Conservation (phyloP, 2,113 vertebrate genomes). For the Vidua chalybeata region DNA sequence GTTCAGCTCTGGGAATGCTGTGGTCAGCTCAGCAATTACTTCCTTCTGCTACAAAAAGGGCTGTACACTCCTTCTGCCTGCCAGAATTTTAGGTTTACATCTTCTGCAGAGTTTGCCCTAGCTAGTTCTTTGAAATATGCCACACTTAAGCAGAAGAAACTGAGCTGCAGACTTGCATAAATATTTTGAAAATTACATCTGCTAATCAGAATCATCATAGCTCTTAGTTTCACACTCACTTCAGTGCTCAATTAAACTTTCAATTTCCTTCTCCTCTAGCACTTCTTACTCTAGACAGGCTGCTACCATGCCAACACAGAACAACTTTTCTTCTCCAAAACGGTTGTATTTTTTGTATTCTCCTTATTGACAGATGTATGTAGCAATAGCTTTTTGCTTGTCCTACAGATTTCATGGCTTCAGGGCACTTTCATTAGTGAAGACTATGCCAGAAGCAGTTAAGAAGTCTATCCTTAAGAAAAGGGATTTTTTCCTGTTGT, state of each 20-base stretch:
- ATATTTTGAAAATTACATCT: not conserved
- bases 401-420: not conserved
- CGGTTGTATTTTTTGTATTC: not conserved
- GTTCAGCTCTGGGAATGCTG: not conserved
- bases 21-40: not conserved
- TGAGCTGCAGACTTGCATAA: not conserved
- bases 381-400: not conserved
- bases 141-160: not conserved
- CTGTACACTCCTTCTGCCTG: fast-evolving
- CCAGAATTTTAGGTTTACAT: not conserved
- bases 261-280: not conserved
- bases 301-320: not conserved
- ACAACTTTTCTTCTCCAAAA: not conserved
- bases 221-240: not conserved
- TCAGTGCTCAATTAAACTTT: not conserved
- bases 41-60: not conserved
- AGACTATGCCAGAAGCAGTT: not conserved
- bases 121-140: not conserved
- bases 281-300: not conserved
- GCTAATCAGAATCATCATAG: not conserved
- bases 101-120: not conserved
- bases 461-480: not conserved
- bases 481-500: not conserved
- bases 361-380: not conserved
- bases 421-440: not conserved